Evolutionary conservation across 2,113 vertebrate species (phyloP), one percentile per base, ranked within the genome.

Genomic region (Thomomys bottae): DNA sequence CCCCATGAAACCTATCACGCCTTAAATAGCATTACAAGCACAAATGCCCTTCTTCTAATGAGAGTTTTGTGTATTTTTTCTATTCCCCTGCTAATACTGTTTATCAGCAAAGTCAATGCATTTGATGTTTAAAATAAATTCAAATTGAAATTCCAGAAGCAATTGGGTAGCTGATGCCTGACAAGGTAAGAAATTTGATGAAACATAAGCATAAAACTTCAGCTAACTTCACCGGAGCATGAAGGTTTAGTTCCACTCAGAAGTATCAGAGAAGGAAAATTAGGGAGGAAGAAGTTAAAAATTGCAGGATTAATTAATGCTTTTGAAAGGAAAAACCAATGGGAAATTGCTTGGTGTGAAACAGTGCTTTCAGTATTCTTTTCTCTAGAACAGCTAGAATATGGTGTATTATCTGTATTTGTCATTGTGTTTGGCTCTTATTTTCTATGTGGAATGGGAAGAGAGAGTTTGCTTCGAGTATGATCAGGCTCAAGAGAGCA

Each of bases 141-240:
- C 71, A 42, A 87, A 38, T 59, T 42, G 49, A 84, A 94, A 92
- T 63, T 92, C 54, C 77, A 75, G 38, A 71, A 76, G 84, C 80
- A 90, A 61, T 30, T 77, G 20, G 23, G 20, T 59, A 8, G 64
- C 15, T 88, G 94, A 64, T 84, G 64, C 45, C 59, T 92, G 68
- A 36, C 57, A 95, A 93, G 86, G 92, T 95, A 96, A 94, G 87
- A 88, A 93, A 93, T 89, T 91, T 89, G 70, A 75, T 87, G 61
- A 96, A 92, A 91, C 72, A 93, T 38, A 93, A 77, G 92, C 95
- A 95, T 89, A 81, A 92, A 81, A 89, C 84, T 89, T 75, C 77
- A 92, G 45, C 28, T 61, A 84, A 36, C 54, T 91, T 85, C n/a
- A 73, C 40, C 59, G 68, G 40, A 78, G 72, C 86, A 92, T 80